phyloP scores from a whole-genome alignment of 2,888 invertebrate species.

The Luperina nickerlii region DNA sequence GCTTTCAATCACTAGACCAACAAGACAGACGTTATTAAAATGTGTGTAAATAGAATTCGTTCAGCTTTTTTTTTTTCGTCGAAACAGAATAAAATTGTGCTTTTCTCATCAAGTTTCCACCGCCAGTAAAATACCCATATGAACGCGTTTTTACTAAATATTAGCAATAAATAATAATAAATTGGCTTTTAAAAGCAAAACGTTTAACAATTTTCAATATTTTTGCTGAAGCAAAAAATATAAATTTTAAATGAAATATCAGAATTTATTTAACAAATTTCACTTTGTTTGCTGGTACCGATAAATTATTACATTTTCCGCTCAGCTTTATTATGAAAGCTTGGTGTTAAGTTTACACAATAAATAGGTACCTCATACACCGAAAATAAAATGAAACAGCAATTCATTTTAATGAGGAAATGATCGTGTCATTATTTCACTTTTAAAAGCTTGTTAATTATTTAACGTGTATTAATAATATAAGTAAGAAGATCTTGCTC shows the following conservation, averaged over 20 bases:
- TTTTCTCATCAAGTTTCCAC: too few relatives aligned
- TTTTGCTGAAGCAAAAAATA: background rate
- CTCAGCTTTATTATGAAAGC: background rate
- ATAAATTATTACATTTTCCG: conserved; percentile 2
- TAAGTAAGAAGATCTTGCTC: background rate
- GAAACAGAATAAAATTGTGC: background rate
- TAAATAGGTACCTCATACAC: background rate
- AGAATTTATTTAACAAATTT: background rate
- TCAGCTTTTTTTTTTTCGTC: background rate
- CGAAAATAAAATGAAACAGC: conserved; percentile 2
- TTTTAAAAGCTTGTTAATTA: background rate
- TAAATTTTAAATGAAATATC: conserved; percentile 12
- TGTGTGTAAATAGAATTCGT: background rate
- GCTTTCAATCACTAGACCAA: background rate
- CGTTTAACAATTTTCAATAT: background rate
- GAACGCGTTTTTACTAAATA: background rate
- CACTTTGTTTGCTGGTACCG: conserved; percentile 3
- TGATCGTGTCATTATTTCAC: background rate
- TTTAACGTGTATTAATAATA: background rate
- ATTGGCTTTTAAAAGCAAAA: background rate
- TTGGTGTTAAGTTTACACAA: conserved; percentile 15
- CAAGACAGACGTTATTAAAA: background rate
- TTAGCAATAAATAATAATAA: background rate
- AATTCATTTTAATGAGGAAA: background rate
- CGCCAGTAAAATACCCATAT: background rate